Evolutionary conservation across 2,888 invertebrate genomes (phyloP).

Genomic region (Pristionchus arcanus): DNA sequence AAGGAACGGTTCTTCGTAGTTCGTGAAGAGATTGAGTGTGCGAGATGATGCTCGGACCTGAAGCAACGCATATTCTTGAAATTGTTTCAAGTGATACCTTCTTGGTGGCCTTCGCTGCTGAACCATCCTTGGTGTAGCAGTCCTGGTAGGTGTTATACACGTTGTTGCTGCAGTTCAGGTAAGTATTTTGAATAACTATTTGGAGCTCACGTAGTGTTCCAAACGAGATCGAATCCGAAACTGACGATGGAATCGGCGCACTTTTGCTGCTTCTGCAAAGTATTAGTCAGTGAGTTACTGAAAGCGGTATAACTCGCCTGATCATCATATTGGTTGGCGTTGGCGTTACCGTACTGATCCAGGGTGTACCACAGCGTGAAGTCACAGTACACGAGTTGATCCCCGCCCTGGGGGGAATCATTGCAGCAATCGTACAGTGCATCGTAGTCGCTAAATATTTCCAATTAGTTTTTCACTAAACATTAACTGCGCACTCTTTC

Average conservation of each 20-base stretch:
- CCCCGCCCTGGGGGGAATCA: conserved; percentile 55
- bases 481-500: conserved; percentile 60
- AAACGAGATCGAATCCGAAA: conserved; percentile 61
- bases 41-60: neutral
- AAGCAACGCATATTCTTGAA: neutral
- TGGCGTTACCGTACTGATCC: conserved; percentile 71
- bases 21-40: conserved; percentile 59
- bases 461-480: too few species aligned
- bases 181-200: neutral
- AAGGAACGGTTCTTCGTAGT: conserved; percentile 63
- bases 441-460: conserved; percentile 68
- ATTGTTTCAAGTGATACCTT: neutral
- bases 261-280: conserved; percentile 25
- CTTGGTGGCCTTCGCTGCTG: neutral
- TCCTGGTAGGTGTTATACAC: conserved; percentile 72
- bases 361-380: conserved; percentile 67
- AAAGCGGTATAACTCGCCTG: neutral
- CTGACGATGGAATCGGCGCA: conserved; percentile 67
- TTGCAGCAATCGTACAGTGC: conserved; percentile 65
- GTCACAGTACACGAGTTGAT: conserved; percentile 63
- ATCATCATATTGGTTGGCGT: conserved; percentile 58
- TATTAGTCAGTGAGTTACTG: neutral
- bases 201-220: conserved; percentile 58
- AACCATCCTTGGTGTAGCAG: conserved; percentile 57
- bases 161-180: conserved; percentile 62